phyloP scores from a whole-genome alignment of 2,797 vertebrate species.

The Heteromormyrus szaboi region DNA sequence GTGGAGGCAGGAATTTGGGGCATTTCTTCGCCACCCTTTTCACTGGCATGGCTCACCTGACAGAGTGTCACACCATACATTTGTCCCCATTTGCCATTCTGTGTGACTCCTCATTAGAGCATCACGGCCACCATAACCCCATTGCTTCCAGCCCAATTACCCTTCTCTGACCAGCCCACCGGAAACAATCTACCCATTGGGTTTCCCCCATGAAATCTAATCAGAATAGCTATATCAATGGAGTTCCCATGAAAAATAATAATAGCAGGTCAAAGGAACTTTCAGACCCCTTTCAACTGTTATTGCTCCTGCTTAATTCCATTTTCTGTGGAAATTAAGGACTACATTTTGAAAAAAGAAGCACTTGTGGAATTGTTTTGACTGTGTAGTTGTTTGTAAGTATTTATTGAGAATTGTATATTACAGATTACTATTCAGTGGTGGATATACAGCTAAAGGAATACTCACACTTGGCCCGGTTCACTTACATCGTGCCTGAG shows the following conservation, averaged over 20 bases:
- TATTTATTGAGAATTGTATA: slow-evolving; percentile 3
- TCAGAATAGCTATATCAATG: not conserved
- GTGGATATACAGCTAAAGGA: not conserved
- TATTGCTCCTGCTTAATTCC: not conserved
- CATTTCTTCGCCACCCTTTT: slow-evolving; percentile 52
- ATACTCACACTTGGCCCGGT: not conserved
- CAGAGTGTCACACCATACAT: slow-evolving; percentile 19
- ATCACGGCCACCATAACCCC: slow-evolving; percentile 28
- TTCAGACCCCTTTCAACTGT: not conserved
- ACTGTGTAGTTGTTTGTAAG: not conserved
- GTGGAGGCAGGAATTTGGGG: slow-evolving; percentile 55
- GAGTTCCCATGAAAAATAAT: not conserved
- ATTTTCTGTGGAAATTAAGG: not conserved
- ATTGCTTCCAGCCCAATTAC: slow-evolving; percentile 23
- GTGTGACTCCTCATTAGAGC: slow-evolving; percentile 52
- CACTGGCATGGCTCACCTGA: slow-evolving; percentile 39
- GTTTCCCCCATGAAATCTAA: not conserved
- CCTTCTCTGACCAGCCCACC: slow-evolving; percentile 23
- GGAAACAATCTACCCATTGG: not conserved
- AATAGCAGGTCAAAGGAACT: not conserved
- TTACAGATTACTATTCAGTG: not conserved
- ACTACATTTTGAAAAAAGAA: not conserved
- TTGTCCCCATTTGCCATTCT: slow-evolving; percentile 45
- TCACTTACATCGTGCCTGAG: not conserved
- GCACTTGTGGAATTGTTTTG: not conserved